Percentiles rank a stretch among this genome's conserved stretches.
Evolutionary conservation across 2,113 vertebrate genomes (phyloP).

Genomic region (Numenius arquata): DNA sequence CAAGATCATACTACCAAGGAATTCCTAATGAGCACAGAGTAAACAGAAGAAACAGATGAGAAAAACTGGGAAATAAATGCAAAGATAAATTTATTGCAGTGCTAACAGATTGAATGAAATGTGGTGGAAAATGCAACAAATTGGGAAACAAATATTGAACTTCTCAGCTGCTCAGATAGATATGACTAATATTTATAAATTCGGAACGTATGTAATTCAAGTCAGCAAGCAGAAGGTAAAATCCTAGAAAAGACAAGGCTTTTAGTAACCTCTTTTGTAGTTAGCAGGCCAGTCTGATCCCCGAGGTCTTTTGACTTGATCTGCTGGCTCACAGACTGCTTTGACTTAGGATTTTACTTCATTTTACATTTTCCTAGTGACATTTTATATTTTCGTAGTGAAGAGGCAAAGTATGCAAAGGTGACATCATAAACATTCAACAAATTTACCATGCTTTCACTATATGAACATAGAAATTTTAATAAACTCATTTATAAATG

Average conservation of each 20-base stretch:
- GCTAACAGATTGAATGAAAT: conserved; percentile 15
- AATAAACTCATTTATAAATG: conserved; percentile 31
- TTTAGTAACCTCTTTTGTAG: neutral
- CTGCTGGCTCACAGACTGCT: neutral
- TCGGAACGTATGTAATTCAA: neutral
- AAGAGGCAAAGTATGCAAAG: neutral
- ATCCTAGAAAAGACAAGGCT: neutral
- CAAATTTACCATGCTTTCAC: neutral
- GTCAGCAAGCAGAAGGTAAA: neutral
- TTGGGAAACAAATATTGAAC: conserved; percentile 7
- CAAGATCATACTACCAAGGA: neutral
- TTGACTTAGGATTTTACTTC: neutral
- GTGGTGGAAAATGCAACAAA: conserved; percentile 18
- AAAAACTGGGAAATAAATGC: neutral
- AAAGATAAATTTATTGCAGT: neutral
- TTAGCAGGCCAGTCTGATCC: neutral
- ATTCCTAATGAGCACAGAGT: neutral
- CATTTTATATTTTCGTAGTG: neutral
- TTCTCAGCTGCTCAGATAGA: neutral
- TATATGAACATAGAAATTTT: neutral
- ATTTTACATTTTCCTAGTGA: neutral
- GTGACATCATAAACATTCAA: neutral
- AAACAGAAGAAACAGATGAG: neutral
- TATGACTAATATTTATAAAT: neutral
- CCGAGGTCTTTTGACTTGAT: neutral